Percentiles rank a stretch among this genome's conserved stretches.
phyloP scores from a whole-genome alignment of 1,140 invertebrate genomes.

The Drosophila biarmipes region DNA sequence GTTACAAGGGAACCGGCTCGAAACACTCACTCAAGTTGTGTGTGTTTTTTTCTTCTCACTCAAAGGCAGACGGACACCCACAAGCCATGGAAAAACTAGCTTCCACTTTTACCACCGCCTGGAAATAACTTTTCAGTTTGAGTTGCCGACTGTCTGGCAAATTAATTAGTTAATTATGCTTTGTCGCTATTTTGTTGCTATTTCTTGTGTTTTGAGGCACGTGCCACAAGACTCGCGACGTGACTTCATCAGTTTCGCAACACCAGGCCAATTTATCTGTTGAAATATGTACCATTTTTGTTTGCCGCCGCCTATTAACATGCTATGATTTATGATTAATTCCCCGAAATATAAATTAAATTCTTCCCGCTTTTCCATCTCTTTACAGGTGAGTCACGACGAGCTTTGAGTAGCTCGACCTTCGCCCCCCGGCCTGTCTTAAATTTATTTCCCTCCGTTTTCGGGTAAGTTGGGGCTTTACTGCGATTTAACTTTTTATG shows the following conservation, averaged over 20 bases:
- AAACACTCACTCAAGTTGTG: constrained; percentile 19
- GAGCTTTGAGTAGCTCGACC: constrained; percentile 10
- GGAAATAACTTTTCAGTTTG: constrained; percentile 42
- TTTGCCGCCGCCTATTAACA: constrained; percentile 41
- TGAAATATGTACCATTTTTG: constrained; percentile 33
- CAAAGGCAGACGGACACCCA: constrained; percentile 10
- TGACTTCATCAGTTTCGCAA: constrained; percentile 62
- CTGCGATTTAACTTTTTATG: constrained; percentile 24
- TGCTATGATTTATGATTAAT: constrained; percentile 44
- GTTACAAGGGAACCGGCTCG: constrained; percentile 12
- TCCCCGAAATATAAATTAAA: constrained; percentile 7
- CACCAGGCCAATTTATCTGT: constrained; percentile 42
- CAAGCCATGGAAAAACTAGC: background rate
- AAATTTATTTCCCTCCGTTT: constrained; percentile 7
- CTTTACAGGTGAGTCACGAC: constrained; percentile 50
- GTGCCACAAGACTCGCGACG: constrained; percentile 43
- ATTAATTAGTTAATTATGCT: constrained; percentile 78
- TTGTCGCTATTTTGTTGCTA: constrained; percentile 37
- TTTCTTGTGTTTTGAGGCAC: constrained; percentile 30
- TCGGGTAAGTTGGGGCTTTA: constrained; percentile 26
- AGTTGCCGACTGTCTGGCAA: constrained; percentile 39
- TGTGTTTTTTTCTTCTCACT: constrained; percentile 19
- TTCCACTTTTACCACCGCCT: constrained; percentile 3
- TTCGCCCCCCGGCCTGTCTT: constrained; percentile 18
- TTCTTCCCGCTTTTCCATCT: constrained; percentile 4